These are phyloP conservation scores for Mustela nigripes DNA, from an alignment of 2,113 vertebrate species.

Conservation along the genomic window DNA sequence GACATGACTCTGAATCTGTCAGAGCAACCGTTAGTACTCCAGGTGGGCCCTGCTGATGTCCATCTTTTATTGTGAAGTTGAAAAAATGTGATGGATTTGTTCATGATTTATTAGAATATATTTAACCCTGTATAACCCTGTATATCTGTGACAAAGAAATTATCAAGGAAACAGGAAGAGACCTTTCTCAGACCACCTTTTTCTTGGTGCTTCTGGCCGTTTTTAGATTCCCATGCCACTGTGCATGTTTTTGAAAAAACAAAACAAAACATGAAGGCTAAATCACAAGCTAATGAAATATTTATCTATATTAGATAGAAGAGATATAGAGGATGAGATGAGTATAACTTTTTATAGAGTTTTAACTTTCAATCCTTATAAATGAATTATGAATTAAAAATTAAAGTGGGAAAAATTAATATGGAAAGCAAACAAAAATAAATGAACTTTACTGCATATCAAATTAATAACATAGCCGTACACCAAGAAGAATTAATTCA, in stretches of 20 bases:
- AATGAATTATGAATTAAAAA: constrained; percentile 1
- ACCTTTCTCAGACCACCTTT: neutral
- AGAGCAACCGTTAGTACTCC: neutral
- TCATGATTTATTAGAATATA: constrained; percentile 1
- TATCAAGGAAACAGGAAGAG: constrained; percentile 18
- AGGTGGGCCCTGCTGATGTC: neutral
- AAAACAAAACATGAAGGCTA: neutral
- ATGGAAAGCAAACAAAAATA: constrained; percentile 8
- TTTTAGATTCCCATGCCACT: neutral
- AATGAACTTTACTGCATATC: neutral
- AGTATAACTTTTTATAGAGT: neutral
- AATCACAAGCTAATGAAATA: neutral
- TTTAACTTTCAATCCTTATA: constrained; percentile 23
- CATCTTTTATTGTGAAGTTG: neutral
- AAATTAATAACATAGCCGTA: neutral
- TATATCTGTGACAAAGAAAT: neutral
- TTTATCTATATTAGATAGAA: neutral
- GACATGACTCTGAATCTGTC: neutral
- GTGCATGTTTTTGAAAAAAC: constrained; percentile 12
- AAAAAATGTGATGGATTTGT: neutral
- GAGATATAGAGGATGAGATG: neutral
- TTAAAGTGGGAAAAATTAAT: constrained; percentile 3
- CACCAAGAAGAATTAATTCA: neutral
- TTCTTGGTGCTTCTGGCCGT: neutral
- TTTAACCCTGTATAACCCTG: neutral